These are phyloP conservation scores for Megalonaias nervosa DNA, from an alignment of 1,140 invertebrate genomes.

Conservation along the genomic window DNA sequence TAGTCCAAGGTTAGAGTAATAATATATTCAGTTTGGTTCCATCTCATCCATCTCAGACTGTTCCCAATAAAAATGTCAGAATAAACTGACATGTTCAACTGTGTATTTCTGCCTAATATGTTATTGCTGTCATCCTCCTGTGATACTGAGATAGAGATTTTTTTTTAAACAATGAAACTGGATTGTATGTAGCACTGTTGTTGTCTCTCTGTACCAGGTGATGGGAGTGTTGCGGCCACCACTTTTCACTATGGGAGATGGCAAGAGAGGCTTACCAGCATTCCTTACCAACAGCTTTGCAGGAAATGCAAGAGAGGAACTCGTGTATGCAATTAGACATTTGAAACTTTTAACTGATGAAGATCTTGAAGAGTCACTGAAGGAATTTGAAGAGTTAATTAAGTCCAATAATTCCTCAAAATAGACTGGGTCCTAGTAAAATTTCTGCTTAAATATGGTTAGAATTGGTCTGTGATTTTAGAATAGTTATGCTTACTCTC, in stretches of 20 bases:
- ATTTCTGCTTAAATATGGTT: too few species aligned
- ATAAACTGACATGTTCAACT: too few species aligned
- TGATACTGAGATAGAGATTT: too few species aligned
- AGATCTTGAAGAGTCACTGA: slow-evolving; percentile 49
- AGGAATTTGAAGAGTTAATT: slow-evolving; percentile 4
- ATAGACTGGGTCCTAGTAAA: too few species aligned
- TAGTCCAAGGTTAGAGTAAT: too few species aligned
- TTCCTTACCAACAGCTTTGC: slow-evolving; percentile 75
- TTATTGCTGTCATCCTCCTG: too few species aligned
- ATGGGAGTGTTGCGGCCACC: slow-evolving; percentile 73
- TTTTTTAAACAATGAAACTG: neutral
- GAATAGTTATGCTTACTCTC: too few species aligned
- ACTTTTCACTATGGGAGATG: slow-evolving; percentile 75
- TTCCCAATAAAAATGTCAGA: too few species aligned
- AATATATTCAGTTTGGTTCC: too few species aligned
- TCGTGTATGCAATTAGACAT: slow-evolving; percentile 61
- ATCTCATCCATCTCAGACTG: too few species aligned
- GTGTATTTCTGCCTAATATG: too few species aligned
- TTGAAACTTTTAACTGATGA: slow-evolving; percentile 47
- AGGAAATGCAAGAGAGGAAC: slow-evolving; percentile 72
- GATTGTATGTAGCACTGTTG: neutral
- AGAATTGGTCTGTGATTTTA: too few species aligned
- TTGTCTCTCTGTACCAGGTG: slow-evolving; percentile 56
- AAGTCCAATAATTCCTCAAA: neutral
- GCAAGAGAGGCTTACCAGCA: slow-evolving; percentile 73